Evolutionary conservation across 2,113 vertebrate species (phyloP).

Genomic region (Sterna hirundo): DNA sequence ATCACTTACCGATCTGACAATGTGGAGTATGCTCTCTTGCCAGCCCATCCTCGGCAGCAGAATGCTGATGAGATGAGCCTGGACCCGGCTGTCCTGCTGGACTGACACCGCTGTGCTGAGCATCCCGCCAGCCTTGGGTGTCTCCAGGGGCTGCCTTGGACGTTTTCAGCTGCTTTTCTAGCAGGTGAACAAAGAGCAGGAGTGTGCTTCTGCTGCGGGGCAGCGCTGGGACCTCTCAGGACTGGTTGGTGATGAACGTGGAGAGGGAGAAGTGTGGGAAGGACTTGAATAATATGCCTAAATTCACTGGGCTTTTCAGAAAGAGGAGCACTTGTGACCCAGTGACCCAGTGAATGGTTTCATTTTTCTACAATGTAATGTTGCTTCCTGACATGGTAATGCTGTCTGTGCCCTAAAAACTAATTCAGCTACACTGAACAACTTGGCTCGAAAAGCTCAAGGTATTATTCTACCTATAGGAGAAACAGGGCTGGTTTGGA

Average conservation of each 20-base stretch:
- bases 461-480: neutral
- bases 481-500: neutral
- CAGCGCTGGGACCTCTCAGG: neutral
- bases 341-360: neutral
- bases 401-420: neutral
- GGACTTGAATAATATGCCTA: neutral
- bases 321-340: neutral
- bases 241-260: neutral
- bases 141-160: neutral
- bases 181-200: neutral
- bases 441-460: neutral
- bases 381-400: slow-evolving; percentile 18
- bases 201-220: neutral
- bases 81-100: neutral
- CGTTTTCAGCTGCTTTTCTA: neutral
- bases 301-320: neutral
- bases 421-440: neutral
- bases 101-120: neutral
- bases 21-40: neutral
- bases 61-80: neutral
- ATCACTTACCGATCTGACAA: neutral
- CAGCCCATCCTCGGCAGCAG: neutral
- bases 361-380: neutral
- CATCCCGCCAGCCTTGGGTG: neutral
- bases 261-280: neutral